phyloP scores from a whole-genome alignment of 2,888 invertebrate species.

The Therioaphis trifolii region DNA sequence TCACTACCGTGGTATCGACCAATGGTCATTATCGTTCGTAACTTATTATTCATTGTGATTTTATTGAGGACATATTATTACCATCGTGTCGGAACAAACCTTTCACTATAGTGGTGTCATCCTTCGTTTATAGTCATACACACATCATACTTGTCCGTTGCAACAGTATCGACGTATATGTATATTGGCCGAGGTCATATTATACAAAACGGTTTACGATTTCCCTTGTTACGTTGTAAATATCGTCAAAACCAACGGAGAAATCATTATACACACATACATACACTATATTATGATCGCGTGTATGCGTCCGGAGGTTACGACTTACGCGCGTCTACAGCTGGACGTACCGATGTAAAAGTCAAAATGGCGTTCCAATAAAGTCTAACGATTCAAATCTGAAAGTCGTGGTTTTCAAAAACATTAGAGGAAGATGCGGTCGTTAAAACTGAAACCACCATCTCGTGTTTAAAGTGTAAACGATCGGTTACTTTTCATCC shows the following conservation, averaged over 20 bases:
- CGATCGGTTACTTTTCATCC: too few relatives aligned
- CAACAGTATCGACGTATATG: conserved; percentile 38
- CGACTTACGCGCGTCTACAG: not conserved
- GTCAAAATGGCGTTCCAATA: not conserved
- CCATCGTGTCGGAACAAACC: not conserved
- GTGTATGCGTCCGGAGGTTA: not conserved
- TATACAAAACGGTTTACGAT: conserved; percentile 49
- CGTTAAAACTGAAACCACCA: too few relatives aligned
- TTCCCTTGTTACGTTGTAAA: conserved; percentile 44
- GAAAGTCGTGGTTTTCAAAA: too few relatives aligned
- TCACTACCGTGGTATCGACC: too few relatives aligned
- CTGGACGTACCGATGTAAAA: not conserved
- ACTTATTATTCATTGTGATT: too few relatives aligned
- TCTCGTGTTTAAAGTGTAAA: too few relatives aligned
- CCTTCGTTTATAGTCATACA: conserved; percentile 48
- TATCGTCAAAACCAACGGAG: not conserved
- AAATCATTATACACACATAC: not conserved
- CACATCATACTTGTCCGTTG: conserved; percentile 18
- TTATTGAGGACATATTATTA: conserved; percentile 22
- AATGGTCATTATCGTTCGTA: too few relatives aligned
- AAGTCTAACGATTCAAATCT: too few relatives aligned
- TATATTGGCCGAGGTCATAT: conserved; percentile 57
- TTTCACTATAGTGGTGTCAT: conserved; percentile 46
- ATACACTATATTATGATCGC: not conserved
- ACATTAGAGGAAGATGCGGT: too few relatives aligned